Base-by-base conservation (phyloP, 2,888 invertebrate genomes). In the Auanema sp. region DNA sequence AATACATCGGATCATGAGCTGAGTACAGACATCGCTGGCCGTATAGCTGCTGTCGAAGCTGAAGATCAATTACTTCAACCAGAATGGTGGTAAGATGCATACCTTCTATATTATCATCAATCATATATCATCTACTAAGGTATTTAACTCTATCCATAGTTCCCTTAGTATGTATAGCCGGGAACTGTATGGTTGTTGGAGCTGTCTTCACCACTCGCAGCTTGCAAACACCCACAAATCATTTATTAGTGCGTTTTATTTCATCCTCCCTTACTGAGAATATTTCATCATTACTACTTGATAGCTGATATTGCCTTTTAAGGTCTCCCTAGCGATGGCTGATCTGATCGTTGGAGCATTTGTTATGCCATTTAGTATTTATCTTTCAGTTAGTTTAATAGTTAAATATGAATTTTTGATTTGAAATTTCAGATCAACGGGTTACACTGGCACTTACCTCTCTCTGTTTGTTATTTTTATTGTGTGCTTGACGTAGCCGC, bases 321-420 rank as follows among this genome's bases (percentile, higher is more conserved):
- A 81, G 66, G 77, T 82, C n/a, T 77, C 77, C 18, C 64, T 82
- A 43, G 82, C 82, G 0, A 73, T 79, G 67, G 82, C 82, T 54
- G 82, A 82, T 65, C 65, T 83, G 57, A 72, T 82, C 21, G 77
- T 82, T 11, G 82, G 82, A 40, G 70, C 78, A 21, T 71, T 77
- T 59, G 80, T 82, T 16, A 80, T 83, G 79, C 82, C 82, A 11
- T 83, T 82, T 65, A 75, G 73, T 64, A 83, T 82, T 54, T 82
- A 82, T 65, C 63, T 81, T 43, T 79, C 82, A 41, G 79, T 81
- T 41, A 63, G 73, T 64, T 2, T 49, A 33, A 16, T 18, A 23
- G 16, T 58, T 47, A 47, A 21, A 8, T 47, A 47, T 47, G 23
- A 18, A 18, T 47, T 5, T 5, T 47, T 5, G 47, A 47, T 33